These are phyloP conservation scores for Ennomos erosarius DNA, from an alignment of 2,888 invertebrate species.

Conservation along the genomic window DNA sequence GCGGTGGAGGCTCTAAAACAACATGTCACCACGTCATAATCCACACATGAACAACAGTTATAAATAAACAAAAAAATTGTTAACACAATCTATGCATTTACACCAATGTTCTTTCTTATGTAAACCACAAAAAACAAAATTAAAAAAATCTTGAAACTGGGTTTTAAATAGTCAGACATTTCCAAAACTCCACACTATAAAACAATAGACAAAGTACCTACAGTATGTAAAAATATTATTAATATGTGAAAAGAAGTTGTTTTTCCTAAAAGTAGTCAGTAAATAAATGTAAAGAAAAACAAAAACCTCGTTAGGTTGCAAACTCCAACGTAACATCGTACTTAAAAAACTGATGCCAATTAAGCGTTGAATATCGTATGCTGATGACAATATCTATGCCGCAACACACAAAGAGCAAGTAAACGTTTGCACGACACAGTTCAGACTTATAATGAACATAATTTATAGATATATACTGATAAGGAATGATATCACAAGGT, in stretches of 20 bases:
- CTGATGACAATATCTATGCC: slow-evolving; percentile 36
- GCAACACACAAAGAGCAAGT: slow-evolving; percentile 50
- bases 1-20: slow-evolving; percentile 91
- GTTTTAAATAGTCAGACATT: slow-evolving; percentile 3
- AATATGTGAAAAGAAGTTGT: slow-evolving; percentile 8
- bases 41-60: slow-evolving; percentile 2
- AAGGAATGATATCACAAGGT: slow-evolving; percentile 73
- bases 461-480: slow-evolving; percentile 78
- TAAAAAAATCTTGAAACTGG: slow-evolving; percentile 17
- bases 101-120: slow-evolving; percentile 11
- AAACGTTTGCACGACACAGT: slow-evolving; percentile 66
- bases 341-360: slow-evolving; percentile 14
- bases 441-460: slow-evolving; percentile 68
- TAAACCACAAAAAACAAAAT: slow-evolving; percentile 7
- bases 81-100: slow-evolving; percentile 23
- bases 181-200: background rate
- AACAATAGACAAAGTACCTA: too few relatives aligned
- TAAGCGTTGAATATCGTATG: slow-evolving; percentile 13
- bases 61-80: slow-evolving; percentile 6
- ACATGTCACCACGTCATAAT: slow-evolving; percentile 20
- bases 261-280: slow-evolving; percentile 1
- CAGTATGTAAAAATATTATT: slow-evolving; percentile 1
- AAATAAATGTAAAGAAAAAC: slow-evolving; percentile 10
- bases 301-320: slow-evolving; percentile 63
- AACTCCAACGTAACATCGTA: slow-evolving; percentile 66